A percentile compares a stretch with the other conserved stretches of the same genome.
Evolutionary conservation across 2,113 vertebrate genomes (phyloP).

Genomic region (Centropus bengalensis): DNA sequence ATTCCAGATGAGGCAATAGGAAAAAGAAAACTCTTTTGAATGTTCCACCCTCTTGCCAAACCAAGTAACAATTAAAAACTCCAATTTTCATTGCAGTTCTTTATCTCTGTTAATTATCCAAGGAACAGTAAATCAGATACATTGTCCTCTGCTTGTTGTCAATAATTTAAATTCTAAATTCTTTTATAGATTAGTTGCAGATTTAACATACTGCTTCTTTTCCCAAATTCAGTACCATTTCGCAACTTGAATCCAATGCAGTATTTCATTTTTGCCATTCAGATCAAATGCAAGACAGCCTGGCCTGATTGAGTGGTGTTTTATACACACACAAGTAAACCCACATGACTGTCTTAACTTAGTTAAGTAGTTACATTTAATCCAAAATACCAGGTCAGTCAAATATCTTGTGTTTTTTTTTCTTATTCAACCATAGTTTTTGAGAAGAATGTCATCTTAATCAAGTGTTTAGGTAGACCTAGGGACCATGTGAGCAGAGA

Average conservation of each 20-base stretch:
- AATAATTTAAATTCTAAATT: slow-evolving; percentile 53
- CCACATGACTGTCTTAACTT: neutral
- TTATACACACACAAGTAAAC: neutral
- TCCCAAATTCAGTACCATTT: slow-evolving; percentile 25
- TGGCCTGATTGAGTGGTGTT: neutral
- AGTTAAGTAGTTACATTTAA: neutral
- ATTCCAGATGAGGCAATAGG: slow-evolving; percentile 63
- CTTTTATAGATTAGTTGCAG: slow-evolving; percentile 52
- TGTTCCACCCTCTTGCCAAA: slow-evolving; percentile 59
- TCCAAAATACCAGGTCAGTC: neutral
- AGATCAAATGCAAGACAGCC: slow-evolving; percentile 23
- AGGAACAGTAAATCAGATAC: slow-evolving; percentile 63
- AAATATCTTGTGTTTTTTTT: neutral
- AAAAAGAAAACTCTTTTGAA: slow-evolving; percentile 63
- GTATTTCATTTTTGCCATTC: slow-evolving; percentile 17
- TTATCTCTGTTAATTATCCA: slow-evolving; percentile 60
- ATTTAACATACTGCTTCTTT: slow-evolving; percentile 25
- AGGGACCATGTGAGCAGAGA: neutral
- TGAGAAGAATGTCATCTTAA: neutral
- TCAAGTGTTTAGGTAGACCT: neutral
- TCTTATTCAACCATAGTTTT: neutral
- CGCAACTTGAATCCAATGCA: neutral
- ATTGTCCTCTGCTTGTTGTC: slow-evolving; percentile 62
- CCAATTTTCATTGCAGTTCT: slow-evolving; percentile 51
- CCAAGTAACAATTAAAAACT: slow-evolving; percentile 57